A percentile compares a stretch with the other conserved stretches of the same genome.
phyloP scores from a whole-genome alignment of 1,140 invertebrate species.

The Aethina tumida region DNA sequence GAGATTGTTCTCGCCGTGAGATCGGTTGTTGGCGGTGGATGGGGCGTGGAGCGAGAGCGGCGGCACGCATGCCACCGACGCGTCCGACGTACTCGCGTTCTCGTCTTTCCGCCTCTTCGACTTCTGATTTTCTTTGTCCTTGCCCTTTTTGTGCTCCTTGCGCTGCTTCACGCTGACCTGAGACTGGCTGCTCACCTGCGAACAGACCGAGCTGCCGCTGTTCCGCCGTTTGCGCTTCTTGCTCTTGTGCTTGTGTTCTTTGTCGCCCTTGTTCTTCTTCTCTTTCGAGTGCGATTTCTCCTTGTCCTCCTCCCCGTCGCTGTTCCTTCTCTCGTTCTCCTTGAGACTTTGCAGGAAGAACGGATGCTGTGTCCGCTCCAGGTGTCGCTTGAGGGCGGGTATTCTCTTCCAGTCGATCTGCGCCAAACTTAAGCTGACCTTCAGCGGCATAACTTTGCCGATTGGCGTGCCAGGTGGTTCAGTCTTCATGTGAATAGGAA shows the following conservation, averaged over 20 bases:
- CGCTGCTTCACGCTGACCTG: slow-evolving; percentile 24
- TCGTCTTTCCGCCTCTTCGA: slow-evolving; percentile 22
- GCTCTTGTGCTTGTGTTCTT: slow-evolving; percentile 16
- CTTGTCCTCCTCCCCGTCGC: not conserved
- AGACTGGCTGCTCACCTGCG: slow-evolving; percentile 24
- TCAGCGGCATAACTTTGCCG: too few relatives aligned
- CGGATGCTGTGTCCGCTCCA: too few relatives aligned
- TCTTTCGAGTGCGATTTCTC: not conserved
- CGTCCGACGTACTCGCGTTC: slow-evolving; percentile 9
- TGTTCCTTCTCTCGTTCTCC: slow-evolving; percentile 1
- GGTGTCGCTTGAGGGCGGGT: too few relatives aligned
- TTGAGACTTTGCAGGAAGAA: too few relatives aligned
- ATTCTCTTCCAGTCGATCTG: too few relatives aligned
- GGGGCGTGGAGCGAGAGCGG: too few relatives aligned
- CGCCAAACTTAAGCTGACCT: too few relatives aligned
- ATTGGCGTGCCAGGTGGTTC: slow-evolving; percentile 2
- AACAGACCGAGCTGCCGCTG: slow-evolving; percentile 42
- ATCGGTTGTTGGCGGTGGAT: too few relatives aligned
- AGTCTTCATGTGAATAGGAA: slow-evolving; percentile 12
- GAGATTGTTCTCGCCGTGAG: slow-evolving; percentile 21
- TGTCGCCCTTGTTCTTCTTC: not conserved
- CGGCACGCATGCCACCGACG: too few relatives aligned
- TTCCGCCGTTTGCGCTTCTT: slow-evolving; percentile 42
- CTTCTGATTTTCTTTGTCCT: slow-evolving; percentile 8
- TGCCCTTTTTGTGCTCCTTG: slow-evolving; percentile 17